Evolutionary conservation across 1,140 invertebrate genomes (phyloP).

Genomic region (Aradophagus sp.): DNA sequence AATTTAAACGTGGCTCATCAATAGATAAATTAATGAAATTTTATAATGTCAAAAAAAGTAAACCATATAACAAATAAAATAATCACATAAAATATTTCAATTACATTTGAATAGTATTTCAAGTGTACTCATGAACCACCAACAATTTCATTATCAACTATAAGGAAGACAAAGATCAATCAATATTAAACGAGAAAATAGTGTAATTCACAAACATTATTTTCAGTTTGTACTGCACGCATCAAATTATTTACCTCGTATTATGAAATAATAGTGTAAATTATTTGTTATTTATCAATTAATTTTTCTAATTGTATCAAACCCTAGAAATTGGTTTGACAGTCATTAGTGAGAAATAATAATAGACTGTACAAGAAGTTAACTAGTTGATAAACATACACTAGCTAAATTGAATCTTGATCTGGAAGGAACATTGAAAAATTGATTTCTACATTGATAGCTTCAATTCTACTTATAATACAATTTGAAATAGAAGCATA

Average conservation of each 20-base stretch:
- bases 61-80: no score
- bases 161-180: conserved; percentile 15
- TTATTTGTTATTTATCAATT: conserved; percentile 13
- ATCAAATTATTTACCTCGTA: conserved; percentile 1
- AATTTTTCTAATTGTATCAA: conserved; percentile 14
- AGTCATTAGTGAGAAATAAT: conserved; percentile 9
- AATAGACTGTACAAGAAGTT: conserved; percentile 10
- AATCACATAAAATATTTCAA: no score
- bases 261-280: conserved; percentile 1
- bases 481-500: conserved; percentile 5
- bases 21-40: conserved; percentile 1
- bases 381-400: conserved; percentile 3
- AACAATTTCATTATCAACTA: conserved; percentile 6
- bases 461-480: no score
- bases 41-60: no score
- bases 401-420: no score
- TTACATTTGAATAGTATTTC: conserved; percentile 6
- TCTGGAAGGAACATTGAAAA: no score
- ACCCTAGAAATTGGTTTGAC: conserved; percentile 12
- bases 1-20: conserved; percentile 1
- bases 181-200: neutral
- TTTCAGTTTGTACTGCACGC: conserved; percentile 11
- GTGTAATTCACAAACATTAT: conserved; percentile 6
- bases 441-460: no score
- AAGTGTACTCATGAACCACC: neutral